A percentile compares a stretch with the other conserved stretches of the same genome.
phyloP scores from a whole-genome alignment of 2,888 invertebrate species.

The Cylindroiulus punctatus region DNA sequence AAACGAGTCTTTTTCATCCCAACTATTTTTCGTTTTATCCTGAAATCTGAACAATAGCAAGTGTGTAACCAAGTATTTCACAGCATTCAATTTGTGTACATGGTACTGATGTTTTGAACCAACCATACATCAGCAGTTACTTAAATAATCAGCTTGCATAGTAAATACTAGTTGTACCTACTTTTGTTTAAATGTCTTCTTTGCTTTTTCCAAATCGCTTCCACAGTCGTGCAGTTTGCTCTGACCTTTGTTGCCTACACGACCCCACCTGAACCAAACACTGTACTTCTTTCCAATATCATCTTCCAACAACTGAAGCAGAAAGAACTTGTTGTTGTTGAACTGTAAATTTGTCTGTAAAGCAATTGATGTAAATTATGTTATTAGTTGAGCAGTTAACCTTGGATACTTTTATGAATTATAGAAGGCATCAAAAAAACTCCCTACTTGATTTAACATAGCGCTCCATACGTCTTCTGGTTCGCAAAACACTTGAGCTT shows the following conservation, averaged over 20 bases:
- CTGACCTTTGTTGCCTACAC: conserved; percentile 70
- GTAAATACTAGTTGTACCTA: conserved; percentile 60
- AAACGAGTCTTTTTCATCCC: conserved; percentile 65
- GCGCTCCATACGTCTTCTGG: conserved; percentile 67
- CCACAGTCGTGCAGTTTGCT: conserved; percentile 65
- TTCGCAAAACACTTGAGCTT: conserved; percentile 63
- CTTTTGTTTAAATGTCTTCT: conserved; percentile 67
- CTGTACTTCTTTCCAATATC: conserved; percentile 64
- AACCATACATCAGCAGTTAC: too few relatives aligned
- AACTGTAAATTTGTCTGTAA: conserved; percentile 68
- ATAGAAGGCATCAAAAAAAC: conserved; percentile 58
- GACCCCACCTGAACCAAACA: conserved; percentile 71
- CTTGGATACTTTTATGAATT: not conserved
- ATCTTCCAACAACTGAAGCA: conserved; percentile 68
- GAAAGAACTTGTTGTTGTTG: conserved; percentile 71
- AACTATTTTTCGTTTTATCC: conserved; percentile 69
- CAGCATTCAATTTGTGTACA: too few relatives aligned
- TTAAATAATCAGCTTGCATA: too few relatives aligned
- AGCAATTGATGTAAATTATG: conserved; percentile 57
- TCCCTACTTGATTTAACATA: conserved; percentile 67
- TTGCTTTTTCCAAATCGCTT: conserved; percentile 66
- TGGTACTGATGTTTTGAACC: too few relatives aligned
- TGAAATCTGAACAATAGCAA: conserved; percentile 63
- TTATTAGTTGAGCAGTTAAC: conserved; percentile 36
- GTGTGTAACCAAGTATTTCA: too few relatives aligned